Percentiles rank a stretch among this genome's conserved stretches.
phyloP scores from a whole-genome alignment of 2,888 invertebrate genomes.

The Drosophila acutilabella region DNA sequence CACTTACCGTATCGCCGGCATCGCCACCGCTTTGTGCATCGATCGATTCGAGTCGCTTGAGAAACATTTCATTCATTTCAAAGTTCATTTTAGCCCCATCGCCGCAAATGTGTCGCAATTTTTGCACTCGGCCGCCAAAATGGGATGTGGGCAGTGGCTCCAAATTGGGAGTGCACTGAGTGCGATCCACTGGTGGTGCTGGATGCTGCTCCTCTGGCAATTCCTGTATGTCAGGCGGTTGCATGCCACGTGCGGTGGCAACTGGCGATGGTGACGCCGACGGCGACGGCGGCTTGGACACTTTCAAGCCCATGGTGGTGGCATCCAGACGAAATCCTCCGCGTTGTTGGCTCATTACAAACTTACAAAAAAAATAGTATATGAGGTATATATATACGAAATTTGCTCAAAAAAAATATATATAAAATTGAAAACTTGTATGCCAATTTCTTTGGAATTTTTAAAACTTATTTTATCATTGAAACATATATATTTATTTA shows the following conservation, averaged over 20 bases:
- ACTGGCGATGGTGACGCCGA: no score
- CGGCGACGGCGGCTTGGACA: conserved; percentile 5
- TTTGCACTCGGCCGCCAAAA: conserved; percentile 36
- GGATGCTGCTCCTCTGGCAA: no score
- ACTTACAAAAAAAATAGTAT: conserved; percentile 2
- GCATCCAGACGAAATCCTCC: conserved; percentile 43
- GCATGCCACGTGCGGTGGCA: neutral
- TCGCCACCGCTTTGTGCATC: conserved; percentile 85
- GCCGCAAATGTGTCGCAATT: conserved; percentile 39
- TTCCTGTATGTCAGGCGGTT: neutral
- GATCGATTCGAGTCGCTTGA: conserved; percentile 87
- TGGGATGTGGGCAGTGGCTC: conserved; percentile 33
- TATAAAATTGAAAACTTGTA: conserved; percentile 14
- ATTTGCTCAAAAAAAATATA: conserved; percentile 8
- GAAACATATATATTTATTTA: neutral
- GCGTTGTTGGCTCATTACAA: conserved; percentile 41
- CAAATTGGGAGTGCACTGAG: conserved; percentile 5
- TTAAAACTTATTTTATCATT: no score
- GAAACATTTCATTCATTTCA: conserved; percentile 88
- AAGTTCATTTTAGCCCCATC: conserved; percentile 73
- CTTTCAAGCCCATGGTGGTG: conserved; percentile 45
- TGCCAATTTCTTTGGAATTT: conserved; percentile 6
- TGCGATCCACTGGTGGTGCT: neutral
- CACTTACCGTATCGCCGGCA: conserved; percentile 57
- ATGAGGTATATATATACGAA: conserved; percentile 1